These are phyloP conservation scores for Cirrhinus molitorella DNA, from an alignment of 2,797 vertebrate genomes.

Conservation along the genomic window DNA sequence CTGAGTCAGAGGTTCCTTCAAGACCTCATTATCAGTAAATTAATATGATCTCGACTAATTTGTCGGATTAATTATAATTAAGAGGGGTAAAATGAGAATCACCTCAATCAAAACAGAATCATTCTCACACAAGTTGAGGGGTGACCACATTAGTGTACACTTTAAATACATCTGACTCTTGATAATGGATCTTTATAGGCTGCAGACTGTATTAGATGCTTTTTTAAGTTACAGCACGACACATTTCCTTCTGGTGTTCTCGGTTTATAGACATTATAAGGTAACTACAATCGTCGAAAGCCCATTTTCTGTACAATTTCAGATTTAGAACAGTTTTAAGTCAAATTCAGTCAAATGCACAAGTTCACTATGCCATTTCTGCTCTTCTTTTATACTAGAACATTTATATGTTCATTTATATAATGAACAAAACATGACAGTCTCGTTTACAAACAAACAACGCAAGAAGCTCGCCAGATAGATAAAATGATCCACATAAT, in stretches of 20 bases:
- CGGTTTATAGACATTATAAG: neutral
- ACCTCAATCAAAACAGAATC: conserved; percentile 67
- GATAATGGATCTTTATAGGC: conserved; percentile 39
- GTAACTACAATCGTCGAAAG: neutral
- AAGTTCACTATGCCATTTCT: conserved; percentile 46
- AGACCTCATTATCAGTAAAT: conserved; percentile 76
- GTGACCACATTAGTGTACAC: conserved; percentile 48
- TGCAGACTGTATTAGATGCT: conserved; percentile 62
- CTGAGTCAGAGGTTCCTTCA: conserved; percentile 76
- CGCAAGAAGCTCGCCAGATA: conserved; percentile 8
- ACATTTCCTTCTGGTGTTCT: neutral
- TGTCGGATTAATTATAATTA: conserved; percentile 78
- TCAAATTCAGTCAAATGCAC: neutral
- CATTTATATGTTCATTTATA: neutral
- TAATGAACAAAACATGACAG: conserved; percentile 40
- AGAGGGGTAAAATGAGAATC: conserved; percentile 73
- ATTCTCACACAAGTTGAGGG: conserved; percentile 61
- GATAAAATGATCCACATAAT: conserved; percentile 61
- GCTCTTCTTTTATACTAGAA: neutral
- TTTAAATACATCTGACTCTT: conserved; percentile 56
- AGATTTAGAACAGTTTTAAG: conserved; percentile 2
- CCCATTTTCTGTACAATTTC: neutral
- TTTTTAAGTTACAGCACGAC: conserved; percentile 48
- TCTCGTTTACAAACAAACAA: conserved; percentile 21
- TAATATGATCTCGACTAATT: conserved; percentile 70